Percentiles rank a stretch among this genome's conserved stretches.
These are phyloP conservation scores for Phaonia tiefii DNA, from an alignment of 2,888 invertebrate species.

Conservation along the genomic window DNA sequence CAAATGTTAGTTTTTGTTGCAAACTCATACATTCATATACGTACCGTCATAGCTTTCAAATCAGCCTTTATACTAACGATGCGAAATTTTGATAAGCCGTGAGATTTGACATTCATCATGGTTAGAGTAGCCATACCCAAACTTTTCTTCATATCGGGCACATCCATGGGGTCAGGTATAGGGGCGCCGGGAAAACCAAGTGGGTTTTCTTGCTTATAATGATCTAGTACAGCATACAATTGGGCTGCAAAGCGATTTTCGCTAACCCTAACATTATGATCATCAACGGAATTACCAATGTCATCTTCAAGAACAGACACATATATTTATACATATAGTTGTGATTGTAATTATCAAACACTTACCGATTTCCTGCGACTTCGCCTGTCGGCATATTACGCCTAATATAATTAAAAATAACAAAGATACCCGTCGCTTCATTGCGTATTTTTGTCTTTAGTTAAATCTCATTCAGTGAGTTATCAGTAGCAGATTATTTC, in stretches of 20 bases:
- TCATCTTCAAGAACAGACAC: slow-evolving; percentile 39
- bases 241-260: slow-evolving; percentile 88
- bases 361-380: slow-evolving; percentile 34
- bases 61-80: slow-evolving; percentile 87
- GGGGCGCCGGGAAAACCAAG: slow-evolving; percentile 90
- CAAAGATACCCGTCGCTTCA: slow-evolving; percentile 18
- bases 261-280: slow-evolving; percentile 79
- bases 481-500: slow-evolving; percentile 45
- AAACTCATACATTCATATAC: slow-evolving; percentile 42
- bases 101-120: slow-evolving; percentile 86
- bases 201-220: slow-evolving; percentile 90
- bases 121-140: slow-evolving; percentile 86
- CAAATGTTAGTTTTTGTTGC: neutral
- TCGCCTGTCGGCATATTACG: neutral
- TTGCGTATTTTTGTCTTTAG: slow-evolving; percentile 15
- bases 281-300: slow-evolving; percentile 69
- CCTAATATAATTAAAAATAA: slow-evolving; percentile 1
- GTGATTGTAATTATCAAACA: neutral
- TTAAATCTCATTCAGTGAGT: slow-evolving; percentile 36
- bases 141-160: slow-evolving; percentile 88
- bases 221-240: slow-evolving; percentile 86
- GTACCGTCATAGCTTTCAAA: slow-evolving; percentile 88
- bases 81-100: slow-evolving; percentile 90
- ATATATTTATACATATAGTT: no score
- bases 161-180: slow-evolving; percentile 89